These are phyloP conservation scores for Pseudotriccus pelzelni DNA, from an alignment of 2,797 vertebrate genomes.

Conservation along the genomic window DNA sequence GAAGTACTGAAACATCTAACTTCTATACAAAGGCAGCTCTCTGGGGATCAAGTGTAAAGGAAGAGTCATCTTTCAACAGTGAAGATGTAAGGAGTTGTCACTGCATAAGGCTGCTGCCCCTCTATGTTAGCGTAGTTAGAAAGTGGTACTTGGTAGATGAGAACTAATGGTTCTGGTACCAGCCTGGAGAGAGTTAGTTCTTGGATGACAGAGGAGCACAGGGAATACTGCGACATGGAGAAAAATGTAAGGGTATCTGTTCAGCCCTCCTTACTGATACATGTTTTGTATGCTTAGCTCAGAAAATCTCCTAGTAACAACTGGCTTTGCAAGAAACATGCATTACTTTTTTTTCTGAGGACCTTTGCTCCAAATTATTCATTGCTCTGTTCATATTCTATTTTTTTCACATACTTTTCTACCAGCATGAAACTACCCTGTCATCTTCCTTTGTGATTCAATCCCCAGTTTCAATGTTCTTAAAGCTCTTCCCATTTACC, in stretches of 20 bases:
- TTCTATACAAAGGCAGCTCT: background rate
- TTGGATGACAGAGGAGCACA: background rate
- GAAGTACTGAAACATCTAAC: constrained; percentile 12
- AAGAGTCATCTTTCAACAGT: background rate
- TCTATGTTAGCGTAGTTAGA: background rate
- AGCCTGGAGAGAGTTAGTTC: background rate
- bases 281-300: background rate
- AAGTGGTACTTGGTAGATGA: background rate
- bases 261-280: background rate
- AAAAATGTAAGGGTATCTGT: background rate
- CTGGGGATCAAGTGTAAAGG: background rate
- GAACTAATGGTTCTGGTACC: background rate
- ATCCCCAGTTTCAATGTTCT: background rate
- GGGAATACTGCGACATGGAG: background rate
- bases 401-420: background rate
- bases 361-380: background rate
- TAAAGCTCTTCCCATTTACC: background rate
- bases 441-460: background rate
- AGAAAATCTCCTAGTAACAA: background rate
- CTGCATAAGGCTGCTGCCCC: background rate
- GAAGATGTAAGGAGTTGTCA: background rate
- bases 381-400: background rate
- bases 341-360: background rate
- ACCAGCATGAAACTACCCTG: background rate
- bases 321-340: background rate